A percentile compares a stretch with the other conserved stretches of the same genome.
These are phyloP conservation scores for Typhlichthys subterraneus DNA, from an alignment of 2,797 vertebrate genomes.

Conservation along the genomic window DNA sequence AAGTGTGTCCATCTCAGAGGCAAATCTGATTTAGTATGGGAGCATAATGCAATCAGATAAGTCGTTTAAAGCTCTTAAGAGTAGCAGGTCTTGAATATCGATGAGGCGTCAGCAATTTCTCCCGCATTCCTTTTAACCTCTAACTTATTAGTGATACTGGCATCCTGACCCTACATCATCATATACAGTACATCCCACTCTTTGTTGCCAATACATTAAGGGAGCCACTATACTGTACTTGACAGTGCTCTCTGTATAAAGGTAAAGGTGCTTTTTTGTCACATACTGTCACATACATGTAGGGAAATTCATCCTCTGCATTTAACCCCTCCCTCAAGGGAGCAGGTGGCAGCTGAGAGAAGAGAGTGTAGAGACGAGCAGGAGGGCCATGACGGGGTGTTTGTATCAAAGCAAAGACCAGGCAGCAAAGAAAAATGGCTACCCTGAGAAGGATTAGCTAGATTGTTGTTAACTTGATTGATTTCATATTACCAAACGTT, in stretches of 20 bases:
- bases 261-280: too few relatives aligned
- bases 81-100: neutral
- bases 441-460: constrained; percentile 41
- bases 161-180: constrained; percentile 9
- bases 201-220: constrained; percentile 29
- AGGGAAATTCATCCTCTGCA: too few relatives aligned
- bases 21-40: too few relatives aligned
- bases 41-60: neutral
- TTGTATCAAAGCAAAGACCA: too few relatives aligned
- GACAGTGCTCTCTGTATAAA: too few relatives aligned
- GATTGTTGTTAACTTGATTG: constrained; percentile 45
- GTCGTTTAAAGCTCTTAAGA: neutral
- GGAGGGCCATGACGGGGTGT: too few relatives aligned
- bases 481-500: constrained; percentile 43
- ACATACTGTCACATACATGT: too few relatives aligned
- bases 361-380: too few relatives aligned
- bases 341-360: too few relatives aligned
- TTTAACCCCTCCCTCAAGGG: too few relatives aligned
- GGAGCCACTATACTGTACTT: too few relatives aligned
- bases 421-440: constrained; percentile 6
- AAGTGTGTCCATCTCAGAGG: too few relatives aligned
- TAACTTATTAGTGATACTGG: neutral
- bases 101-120: neutral
- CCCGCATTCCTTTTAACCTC: neutral
- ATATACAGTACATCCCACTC: neutral